Base-by-base conservation (phyloP, 2,113 vertebrate genomes). In the Tachysurus vachellii region DNA sequence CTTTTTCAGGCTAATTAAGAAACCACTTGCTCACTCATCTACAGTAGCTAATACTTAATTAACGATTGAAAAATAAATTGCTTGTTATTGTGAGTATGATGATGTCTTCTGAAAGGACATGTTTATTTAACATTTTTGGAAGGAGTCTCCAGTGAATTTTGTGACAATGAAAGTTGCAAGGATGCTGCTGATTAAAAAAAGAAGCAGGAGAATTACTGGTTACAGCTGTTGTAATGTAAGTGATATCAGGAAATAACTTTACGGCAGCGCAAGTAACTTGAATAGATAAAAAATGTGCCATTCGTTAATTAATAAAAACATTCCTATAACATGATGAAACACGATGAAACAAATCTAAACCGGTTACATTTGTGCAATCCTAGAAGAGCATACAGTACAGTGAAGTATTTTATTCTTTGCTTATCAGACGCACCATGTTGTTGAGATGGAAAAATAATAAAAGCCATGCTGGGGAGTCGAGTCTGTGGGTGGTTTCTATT, bases 401-500 rank as follows among this genome's bases (percentile, higher is more conserved):
- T 50, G 16, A 13, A 76, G 23, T 44, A 16, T 84, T 80, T 54
- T 81, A 85, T 62, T 50, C 70, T 42, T 44, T 61, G 7, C 75
- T 44, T n/a, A 85, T 82, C 71, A 86, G 50, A 28, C 13, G 36
- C 70, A 56, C 57, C 42, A 61, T 81, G 76, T 82, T 26, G 75
- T 77, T 21, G 53, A 47, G 77, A 77, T 82, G 56, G 80, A 53
- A 66, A 80, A 81, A 88, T 85, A 81, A 80, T 73, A 81, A 84
- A 80, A 76, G 53, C 62, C 16, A 9, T 88, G 47, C 42, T 88
- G 62, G 14, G 36, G 71, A 56, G 76, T 56, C 21, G 12, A 85
- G 56, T 1, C 23, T 50, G 70, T 88, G 85, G 81, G 89, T 87
- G 89, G 86, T 62, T 90, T 73, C 42, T 59, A 87, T 84, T 80